A percentile compares a stretch with the other conserved stretches of the same genome.
These are phyloP conservation scores for Grammatotria lemairii DNA, from an alignment of 2,113 vertebrate genomes.

Conservation along the genomic window DNA sequence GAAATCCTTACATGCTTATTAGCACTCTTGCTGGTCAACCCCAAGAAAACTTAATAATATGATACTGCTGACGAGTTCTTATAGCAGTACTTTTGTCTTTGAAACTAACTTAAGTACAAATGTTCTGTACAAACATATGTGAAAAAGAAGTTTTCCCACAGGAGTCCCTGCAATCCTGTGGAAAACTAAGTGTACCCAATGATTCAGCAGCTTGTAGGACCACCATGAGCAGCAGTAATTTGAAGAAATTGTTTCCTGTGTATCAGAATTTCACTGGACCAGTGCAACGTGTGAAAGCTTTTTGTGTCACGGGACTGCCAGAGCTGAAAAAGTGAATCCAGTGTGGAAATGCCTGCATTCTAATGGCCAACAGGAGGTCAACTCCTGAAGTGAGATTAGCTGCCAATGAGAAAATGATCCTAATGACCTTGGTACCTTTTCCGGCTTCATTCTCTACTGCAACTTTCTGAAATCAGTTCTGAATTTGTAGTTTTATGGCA, in stretches of 20 bases:
- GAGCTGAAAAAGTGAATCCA: background rate
- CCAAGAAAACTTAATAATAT: background rate
- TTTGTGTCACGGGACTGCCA: background rate
- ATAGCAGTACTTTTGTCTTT: background rate
- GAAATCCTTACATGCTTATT: background rate
- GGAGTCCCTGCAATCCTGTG: background rate
- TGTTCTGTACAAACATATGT: background rate
- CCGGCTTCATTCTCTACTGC: background rate
- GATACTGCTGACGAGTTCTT: background rate
- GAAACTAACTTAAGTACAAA: background rate
- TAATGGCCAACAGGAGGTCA: background rate
- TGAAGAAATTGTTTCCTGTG: background rate
- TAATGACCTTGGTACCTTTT: background rate
- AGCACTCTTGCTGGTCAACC: background rate
- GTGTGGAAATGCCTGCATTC: background rate
- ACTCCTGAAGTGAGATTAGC: background rate
- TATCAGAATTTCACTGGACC: background rate
- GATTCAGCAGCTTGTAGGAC: background rate
- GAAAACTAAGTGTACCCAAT: background rate
- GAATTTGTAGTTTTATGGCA: background rate
- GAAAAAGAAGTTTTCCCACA: accelerated
- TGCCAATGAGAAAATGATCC: background rate
- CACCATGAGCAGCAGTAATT: background rate
- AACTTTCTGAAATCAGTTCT: background rate
- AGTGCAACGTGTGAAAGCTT: background rate